phyloP scores from a whole-genome alignment of 1,140 invertebrate species.

The Nebria ingens region DNA sequence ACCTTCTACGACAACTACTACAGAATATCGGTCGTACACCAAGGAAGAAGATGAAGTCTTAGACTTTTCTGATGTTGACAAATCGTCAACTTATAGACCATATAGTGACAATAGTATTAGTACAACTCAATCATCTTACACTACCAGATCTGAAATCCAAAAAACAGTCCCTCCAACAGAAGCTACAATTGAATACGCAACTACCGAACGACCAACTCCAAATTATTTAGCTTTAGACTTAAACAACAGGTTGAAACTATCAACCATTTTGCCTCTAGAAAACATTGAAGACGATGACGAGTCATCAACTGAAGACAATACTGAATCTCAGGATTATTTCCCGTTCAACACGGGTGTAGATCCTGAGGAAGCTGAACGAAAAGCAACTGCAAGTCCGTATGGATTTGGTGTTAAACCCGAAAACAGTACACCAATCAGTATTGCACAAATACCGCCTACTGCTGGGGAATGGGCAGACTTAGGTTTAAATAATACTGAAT shows the following conservation, averaged over 20 bases:
- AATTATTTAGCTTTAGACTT: not conserved
- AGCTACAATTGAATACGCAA: constrained; percentile 16
- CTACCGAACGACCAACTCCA: not conserved
- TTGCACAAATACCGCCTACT: constrained; percentile 29
- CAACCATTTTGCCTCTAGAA: not conserved
- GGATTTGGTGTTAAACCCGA: constrained; percentile 27
- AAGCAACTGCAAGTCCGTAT: constrained; percentile 25
- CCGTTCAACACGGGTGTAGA: constrained; percentile 11
- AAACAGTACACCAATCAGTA: constrained; percentile 29
- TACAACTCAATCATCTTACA: constrained; percentile 20
- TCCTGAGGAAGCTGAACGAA: constrained; percentile 11
- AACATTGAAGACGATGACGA: not conserved
- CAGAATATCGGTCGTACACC: constrained; percentile 36
- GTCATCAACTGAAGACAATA: not conserved
- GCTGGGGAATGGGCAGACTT: not conserved
- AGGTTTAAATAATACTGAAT: not conserved
- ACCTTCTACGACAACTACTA: constrained; percentile 30
- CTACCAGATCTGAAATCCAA: constrained; percentile 20
- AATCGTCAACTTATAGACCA: constrained; percentile 30
- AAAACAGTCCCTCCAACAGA: constrained; percentile 29
- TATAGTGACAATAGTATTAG: constrained; percentile 19
- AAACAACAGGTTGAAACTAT: not conserved
- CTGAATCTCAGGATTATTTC: constrained; percentile 10
- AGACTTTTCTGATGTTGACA: constrained; percentile 59
- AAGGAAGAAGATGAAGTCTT: constrained; percentile 62